Evolutionary conservation across 1,140 invertebrate species (phyloP), one percentile per base, ranked within the genome.

Genomic region (Telenomus remus): DNA sequence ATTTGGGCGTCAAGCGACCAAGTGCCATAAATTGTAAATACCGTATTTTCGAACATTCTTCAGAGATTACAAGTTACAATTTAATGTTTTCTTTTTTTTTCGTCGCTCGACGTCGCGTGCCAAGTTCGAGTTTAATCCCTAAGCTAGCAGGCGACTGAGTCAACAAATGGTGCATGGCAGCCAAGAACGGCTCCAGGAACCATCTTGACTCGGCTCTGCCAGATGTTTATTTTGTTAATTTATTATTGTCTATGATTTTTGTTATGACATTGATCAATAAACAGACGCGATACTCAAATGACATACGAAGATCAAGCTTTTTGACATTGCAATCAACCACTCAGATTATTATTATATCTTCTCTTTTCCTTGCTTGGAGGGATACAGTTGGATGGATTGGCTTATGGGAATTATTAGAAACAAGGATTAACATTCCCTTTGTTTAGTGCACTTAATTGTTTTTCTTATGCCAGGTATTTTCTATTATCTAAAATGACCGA

Each of bases 361-460:
- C 68, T 79, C 59, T 78, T 78, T 66, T 80, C 79, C 76, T 82
- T 78, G 74, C 64, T 80, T 77, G 68, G 66, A 77, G 75, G 68
- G 63, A 68, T 77, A 68, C 50, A 51, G 27, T 71, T 69, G 74
- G 73, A 79, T 80, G 69, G 79, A 81, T 72, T 79, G 72, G 81
- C 81, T 83, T 81, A 78, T 80, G 80, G 81, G 80, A 56, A 60
- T 70, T 27, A 59, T 65, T 66, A 71, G 59, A 71, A 34, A 55
- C 59, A 47, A 55, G 50, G 66, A 76, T 80, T 80, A 81, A 79
- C 80, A 76, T 76, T 56, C 47, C 49, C 44, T 49, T 66, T 66
- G 33, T 64, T 55, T 56, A 59, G 39, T 59, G 47, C 56, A 54
- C 11, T 54, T 11, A 15, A 68, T 16, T 42, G 19, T 27, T 27